Evolutionary conservation across 2,797 vertebrate species (phyloP).

Genomic region (Dryobates pubescens): DNA sequence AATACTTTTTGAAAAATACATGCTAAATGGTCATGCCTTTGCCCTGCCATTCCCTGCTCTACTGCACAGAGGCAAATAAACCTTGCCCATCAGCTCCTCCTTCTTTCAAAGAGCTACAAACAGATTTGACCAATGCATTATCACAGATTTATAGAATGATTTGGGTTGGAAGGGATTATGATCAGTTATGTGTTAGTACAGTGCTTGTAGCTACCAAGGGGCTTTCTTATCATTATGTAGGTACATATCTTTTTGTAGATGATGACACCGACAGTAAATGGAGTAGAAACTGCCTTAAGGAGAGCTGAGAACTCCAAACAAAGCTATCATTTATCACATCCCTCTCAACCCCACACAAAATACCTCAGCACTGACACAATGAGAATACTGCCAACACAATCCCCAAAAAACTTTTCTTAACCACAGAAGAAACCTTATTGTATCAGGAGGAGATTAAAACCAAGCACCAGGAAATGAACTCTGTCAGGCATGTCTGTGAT

Average conservation of each 20-base stretch:
- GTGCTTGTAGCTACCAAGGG: background rate
- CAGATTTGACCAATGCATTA: background rate
- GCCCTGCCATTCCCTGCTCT: background rate
- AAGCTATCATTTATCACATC: background rate
- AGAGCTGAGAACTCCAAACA: background rate
- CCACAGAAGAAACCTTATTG: background rate
- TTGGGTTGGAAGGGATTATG: background rate
- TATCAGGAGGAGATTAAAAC: background rate
- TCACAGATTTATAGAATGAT: too few relatives aligned
- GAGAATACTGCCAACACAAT: background rate
- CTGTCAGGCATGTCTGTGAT: background rate
- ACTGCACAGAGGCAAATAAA: background rate
- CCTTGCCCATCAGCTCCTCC: background rate
- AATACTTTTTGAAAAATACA: background rate
- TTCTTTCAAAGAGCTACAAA: background rate
- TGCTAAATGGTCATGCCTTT: background rate
- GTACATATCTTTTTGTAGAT: background rate
- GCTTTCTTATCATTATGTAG: background rate
- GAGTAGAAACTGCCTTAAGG: background rate
- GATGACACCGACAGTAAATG: background rate
- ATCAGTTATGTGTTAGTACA: background rate
- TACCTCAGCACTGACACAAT: background rate
- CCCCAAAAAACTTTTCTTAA: background rate
- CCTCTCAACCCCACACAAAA: background rate
- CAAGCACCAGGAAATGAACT: background rate